Evolutionary conservation across 1,140 invertebrate species (phyloP), one percentile per base, ranked within the genome.

Genomic region (Meloidogyne chitwoodi): DNA sequence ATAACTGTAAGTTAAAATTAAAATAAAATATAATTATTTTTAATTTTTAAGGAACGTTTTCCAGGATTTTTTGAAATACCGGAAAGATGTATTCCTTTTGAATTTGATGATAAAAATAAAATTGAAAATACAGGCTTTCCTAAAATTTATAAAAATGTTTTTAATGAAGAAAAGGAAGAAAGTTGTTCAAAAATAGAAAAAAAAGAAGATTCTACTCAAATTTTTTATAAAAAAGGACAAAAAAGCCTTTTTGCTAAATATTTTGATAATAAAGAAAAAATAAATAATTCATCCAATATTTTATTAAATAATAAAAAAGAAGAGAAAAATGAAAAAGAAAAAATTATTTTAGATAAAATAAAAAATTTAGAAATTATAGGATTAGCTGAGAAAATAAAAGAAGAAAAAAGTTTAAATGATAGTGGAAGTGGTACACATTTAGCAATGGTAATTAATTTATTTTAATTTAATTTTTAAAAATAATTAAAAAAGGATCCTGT

Each of bases 401-500:
- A 34, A 34, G 65, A 75, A 24, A 5, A 11, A 24, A 65, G 31
- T 22, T 26, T 74, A 16, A 74, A 24, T 38, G 56, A 74, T 24
- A 24, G 24, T 34, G 48, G 38, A 38, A 56, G 68, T 44, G n/a
- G 38, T 48, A 6, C 26, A 14, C 67, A 66, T 26, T 71, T 64
- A 22, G 75, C 75, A 10, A 61, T 74, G 41, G 75, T 73, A 29
- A 26, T 34, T 16, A n/a, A 34, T 68, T 29, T 73, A 16, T 63
- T 56, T 48, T 29, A n/a, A 6, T n/a, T 62, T 6, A 72, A 22
- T 72, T 44, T 61, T 1, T 72, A n/a, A 19, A 22, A 38, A 22
- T 68, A 5, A 19, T 81, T 38, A n/a, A n/a, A 31, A 31, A 34
- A 82, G 81, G 81, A 82, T 48, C 79, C 81, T 0, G 74, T 82